Evolutionary conservation across 2,113 vertebrate species (phyloP).

Genomic region (Lates calcarifer): DNA sequence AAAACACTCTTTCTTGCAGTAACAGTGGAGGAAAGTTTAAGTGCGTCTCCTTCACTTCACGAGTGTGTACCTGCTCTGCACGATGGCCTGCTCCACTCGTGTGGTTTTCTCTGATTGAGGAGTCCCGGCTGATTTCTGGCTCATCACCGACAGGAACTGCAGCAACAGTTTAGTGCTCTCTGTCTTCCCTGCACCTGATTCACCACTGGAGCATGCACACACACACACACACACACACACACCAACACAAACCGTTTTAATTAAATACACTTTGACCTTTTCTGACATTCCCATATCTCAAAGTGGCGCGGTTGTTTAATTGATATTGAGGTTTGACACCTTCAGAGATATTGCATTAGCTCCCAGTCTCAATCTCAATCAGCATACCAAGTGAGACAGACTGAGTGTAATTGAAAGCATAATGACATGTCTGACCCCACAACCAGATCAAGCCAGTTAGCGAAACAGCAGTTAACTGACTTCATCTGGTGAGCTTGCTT

Average conservation of each 20-base stretch:
- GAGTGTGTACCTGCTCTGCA: slow-evolving; percentile 91
- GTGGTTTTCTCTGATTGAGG: slow-evolving; percentile 86
- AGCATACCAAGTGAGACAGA: slow-evolving; percentile 21
- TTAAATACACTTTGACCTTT: slow-evolving; percentile 67
- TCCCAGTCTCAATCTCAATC: slow-evolving; percentile 25
- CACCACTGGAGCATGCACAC: slow-evolving; percentile 84
- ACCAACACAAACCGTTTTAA: slow-evolving; percentile 43
- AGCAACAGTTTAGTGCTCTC: slow-evolving; percentile 94
- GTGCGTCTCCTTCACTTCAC: background rate
- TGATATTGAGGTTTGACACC: slow-evolving; percentile 54
- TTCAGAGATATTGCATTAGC: slow-evolving; percentile 44
- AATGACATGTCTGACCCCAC: slow-evolving; percentile 11
- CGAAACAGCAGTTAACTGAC: background rate
- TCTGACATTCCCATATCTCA: slow-evolving; percentile 64
- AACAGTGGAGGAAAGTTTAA: background rate
- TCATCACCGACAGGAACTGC: slow-evolving; percentile 94
- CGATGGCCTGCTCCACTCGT: slow-evolving; percentile 90
- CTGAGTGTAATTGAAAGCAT: slow-evolving; percentile 40
- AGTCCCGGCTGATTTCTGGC: slow-evolving; percentile 87
- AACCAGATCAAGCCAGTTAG: background rate
- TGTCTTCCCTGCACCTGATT: slow-evolving; percentile 94
- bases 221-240: slow-evolving; percentile 49
- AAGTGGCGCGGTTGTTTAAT: slow-evolving; percentile 39
- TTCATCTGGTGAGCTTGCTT: background rate
- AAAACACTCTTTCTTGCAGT: background rate